Base-by-base conservation (phyloP, 2,888 invertebrate genomes). In the Stictocephala bisonia region DNA sequence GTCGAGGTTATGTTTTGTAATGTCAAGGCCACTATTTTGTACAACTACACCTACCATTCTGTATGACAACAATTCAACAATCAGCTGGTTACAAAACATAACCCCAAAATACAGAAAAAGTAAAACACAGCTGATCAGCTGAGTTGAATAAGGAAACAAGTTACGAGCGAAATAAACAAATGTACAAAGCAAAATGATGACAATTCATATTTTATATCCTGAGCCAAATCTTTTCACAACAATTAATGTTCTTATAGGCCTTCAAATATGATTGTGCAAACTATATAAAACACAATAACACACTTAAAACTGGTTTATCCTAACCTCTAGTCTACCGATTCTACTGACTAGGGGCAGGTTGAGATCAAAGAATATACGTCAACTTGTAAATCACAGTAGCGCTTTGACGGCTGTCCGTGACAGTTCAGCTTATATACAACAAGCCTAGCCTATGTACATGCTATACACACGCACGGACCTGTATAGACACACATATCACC, bases 361-460 rank as follows among this genome's bases (percentile, higher is more conserved):
- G 72, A 66, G 66, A 66, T 66, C 66, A 60, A 48, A 20, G 26
- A 20, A 50, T 53, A 29, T 2, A 27, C 40, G 66, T 64, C 27
- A 40, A 40, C 50, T 35, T 15, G 27, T 44, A 44, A 27, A 78
- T 78, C 78, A 78, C 78, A 78, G 78, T 69, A 53, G 51, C 77
- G 78, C 78, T 78, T 78, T 78, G 78, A 78, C 75, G 78, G 58
- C 73, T 40, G 35, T 60, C 60, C 35, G 29, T 24, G 22, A 60
- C 35, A 40, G n/a, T 60, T 35, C 60, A 60, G 60, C 60, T 35
- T 35, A 60, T 60, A 60, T 60, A 60, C 60, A 35, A 60, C 60
- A 60, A 60, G 64, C 44, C 24, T n/a, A n/a, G n/a, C n/a, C 18
- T 64, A 58, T 58, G 18, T 64, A 64, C 64, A 64, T 44, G 44